These are phyloP conservation scores for Tipula unca DNA, from an alignment of 2,888 invertebrate species.

Conservation along the genomic window DNA sequence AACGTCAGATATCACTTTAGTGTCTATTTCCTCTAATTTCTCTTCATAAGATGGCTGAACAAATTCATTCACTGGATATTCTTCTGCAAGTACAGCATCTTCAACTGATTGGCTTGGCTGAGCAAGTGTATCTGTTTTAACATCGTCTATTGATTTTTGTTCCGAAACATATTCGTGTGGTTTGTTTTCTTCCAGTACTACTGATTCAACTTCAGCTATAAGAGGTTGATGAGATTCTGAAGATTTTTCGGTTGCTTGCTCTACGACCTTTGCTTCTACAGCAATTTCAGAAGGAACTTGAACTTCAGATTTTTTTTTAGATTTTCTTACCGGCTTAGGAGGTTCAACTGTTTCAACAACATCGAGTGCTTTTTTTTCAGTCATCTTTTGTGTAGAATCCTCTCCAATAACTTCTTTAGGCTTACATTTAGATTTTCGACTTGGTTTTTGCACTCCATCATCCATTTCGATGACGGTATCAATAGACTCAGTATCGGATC, in stretches of 20 bases:
- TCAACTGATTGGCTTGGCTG: too few species aligned
- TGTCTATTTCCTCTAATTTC: too few species aligned
- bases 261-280: neutral
- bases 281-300: neutral
- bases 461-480: conserved; percentile 20
- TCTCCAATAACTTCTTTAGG: neutral
- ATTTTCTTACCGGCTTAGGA: neutral
- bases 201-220: too few species aligned
- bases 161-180: neutral
- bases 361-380: too few species aligned
- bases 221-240: neutral
- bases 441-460: neutral
- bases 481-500: neutral
- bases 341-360: neutral
- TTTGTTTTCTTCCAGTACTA: too few species aligned
- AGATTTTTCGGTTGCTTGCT: neutral
- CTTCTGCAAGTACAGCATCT: too few species aligned
- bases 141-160: neutral
- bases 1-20: too few species aligned
- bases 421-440: neutral
- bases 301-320: neutral
- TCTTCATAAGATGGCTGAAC: neutral
- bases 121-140: too few species aligned
- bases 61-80: neutral
- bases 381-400: neutral